Evolutionary conservation across 1,140 invertebrate genomes (phyloP).

Genomic region (Zaprionus taronus): DNA sequence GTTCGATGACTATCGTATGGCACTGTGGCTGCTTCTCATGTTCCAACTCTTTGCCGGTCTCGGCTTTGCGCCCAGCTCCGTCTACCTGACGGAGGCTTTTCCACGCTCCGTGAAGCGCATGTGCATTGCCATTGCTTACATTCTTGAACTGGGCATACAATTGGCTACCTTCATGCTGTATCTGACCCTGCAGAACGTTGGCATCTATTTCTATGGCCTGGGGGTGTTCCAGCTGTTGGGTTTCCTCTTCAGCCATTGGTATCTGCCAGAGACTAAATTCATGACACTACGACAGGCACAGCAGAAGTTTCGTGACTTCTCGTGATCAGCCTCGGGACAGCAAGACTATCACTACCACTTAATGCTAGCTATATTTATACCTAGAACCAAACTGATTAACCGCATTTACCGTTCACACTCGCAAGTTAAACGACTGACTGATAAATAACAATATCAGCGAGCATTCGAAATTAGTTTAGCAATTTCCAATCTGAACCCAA

Average conservation of each 20-base stretch:
- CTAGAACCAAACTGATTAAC: slow-evolving; percentile 28
- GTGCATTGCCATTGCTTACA: slow-evolving; percentile 65
- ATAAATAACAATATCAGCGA: slow-evolving; percentile 26
- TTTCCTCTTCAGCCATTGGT: slow-evolving; percentile 57
- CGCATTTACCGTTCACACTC: slow-evolving; percentile 14
- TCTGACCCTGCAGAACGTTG: slow-evolving; percentile 16
- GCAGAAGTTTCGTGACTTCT: slow-evolving; percentile 64
- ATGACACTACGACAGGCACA: slow-evolving; percentile 66
- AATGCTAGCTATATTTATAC: slow-evolving; percentile 39
- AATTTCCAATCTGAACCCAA: slow-evolving; percentile 18
- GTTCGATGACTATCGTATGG: slow-evolving; percentile 37
- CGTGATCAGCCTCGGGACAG: slow-evolving; percentile 31
- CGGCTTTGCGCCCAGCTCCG: slow-evolving; percentile 61
- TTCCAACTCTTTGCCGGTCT: slow-evolving; percentile 67
- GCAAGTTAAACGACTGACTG: slow-evolving; percentile 38
- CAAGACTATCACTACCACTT: slow-evolving; percentile 36
- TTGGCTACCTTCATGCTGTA: slow-evolving; percentile 39
- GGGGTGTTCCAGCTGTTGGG: slow-evolving; percentile 53
- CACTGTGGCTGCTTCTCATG: slow-evolving; percentile 64
- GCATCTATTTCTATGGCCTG: slow-evolving; percentile 53
- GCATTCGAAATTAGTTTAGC: not conserved
- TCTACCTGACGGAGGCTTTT: slow-evolving; percentile 73
- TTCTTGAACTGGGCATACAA: slow-evolving; percentile 61
- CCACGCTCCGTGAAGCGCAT: slow-evolving; percentile 59
- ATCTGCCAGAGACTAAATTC: slow-evolving; percentile 71